Evolutionary conservation across 30 jellyfish, hydroid and myxozoan species (phyloP).

Genomic region (Haliclystus octoradiatus): DNA sequence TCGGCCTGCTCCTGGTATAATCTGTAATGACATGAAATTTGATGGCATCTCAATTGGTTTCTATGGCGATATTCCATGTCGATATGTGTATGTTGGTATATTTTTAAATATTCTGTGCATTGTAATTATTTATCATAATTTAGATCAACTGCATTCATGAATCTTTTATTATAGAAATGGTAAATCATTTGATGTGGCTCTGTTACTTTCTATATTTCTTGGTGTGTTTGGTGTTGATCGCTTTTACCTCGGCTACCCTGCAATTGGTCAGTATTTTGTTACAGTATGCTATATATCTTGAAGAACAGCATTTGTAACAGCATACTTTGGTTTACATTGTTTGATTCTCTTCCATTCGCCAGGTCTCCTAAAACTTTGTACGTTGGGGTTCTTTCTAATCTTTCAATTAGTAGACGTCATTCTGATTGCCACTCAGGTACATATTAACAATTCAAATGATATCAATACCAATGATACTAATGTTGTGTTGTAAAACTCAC

Average conservation of each 20-base stretch:
- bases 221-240: constrained; percentile 96
- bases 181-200: constrained; percentile 65
- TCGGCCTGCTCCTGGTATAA: constrained; percentile 54
- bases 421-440: constrained; percentile 79
- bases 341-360: too few relatives aligned
- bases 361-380: constrained; percentile 87
- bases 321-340: too few relatives aligned
- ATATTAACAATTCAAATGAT: too few relatives aligned
- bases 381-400: constrained; percentile 92
- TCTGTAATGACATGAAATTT: constrained; percentile 32
- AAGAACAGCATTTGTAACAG: too few relatives aligned
- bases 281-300: too few relatives aligned
- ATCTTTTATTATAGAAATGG: constrained; percentile 27
- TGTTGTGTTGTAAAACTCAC: too few relatives aligned
- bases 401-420: constrained; percentile 86
- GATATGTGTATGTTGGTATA: constrained; percentile 54
- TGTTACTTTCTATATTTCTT: constrained; percentile 81
- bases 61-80: constrained; percentile 59
- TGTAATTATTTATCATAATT: not conserved
- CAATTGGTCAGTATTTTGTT: constrained; percentile 44
- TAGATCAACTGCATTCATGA: not conserved
- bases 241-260: constrained; percentile 95
- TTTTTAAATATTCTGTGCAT: not conserved
- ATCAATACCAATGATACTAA: too few relatives aligned
- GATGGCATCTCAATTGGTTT: constrained; percentile 50